Evolutionary conservation across 53 echinoderm and acorn worm species (phyloP).

Genomic region (Holothuria scabra): DNA sequence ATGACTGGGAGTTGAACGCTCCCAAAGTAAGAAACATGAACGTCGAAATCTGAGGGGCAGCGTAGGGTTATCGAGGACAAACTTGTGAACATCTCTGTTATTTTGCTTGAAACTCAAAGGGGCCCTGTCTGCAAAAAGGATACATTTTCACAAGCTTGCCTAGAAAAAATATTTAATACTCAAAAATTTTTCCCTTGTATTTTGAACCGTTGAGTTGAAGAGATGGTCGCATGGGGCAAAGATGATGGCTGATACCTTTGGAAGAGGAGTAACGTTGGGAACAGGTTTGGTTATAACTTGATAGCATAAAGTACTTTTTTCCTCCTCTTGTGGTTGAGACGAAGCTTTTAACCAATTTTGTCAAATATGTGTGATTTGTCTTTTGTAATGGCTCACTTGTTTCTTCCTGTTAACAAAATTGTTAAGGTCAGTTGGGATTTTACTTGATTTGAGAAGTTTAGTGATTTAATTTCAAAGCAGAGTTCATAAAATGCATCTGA

Average conservation of each 20-base stretch:
- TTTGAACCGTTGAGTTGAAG: conserved; percentile 14
- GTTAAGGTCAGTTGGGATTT: too few species aligned
- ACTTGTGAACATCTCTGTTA: conserved; percentile 36
- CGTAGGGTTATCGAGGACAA: conserved; percentile 46
- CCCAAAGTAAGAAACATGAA: conserved; percentile 49
- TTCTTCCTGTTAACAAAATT: too few species aligned
- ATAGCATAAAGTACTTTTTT: conserved; percentile 5
- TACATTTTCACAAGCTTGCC: conserved; percentile 22
- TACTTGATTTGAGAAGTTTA: too few species aligned
- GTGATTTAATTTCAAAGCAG: too few species aligned
- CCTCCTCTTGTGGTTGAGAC: too few species aligned
- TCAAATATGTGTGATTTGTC: too few species aligned
- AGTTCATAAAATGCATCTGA: too few species aligned
- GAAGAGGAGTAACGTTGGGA: conserved; percentile 41
- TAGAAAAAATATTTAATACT: conserved; percentile 25
- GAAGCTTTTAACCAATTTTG: too few species aligned
- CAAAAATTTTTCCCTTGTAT: conserved; percentile 25
- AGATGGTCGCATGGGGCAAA: conserved; percentile 45
- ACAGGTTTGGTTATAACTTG: conserved; percentile 38
- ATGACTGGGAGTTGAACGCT: conserved; percentile 41
- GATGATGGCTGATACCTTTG: conserved; percentile 44
- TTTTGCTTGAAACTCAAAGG: conserved; percentile 2
- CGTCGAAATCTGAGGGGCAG: conserved; percentile 49
- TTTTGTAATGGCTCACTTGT: too few species aligned
- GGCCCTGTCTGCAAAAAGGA: conserved; percentile 27